Evolutionary conservation across 2,888 invertebrate genomes (phyloP), one percentile per base, ranked within the genome.

Genomic region (Spodoptera littoralis): DNA sequence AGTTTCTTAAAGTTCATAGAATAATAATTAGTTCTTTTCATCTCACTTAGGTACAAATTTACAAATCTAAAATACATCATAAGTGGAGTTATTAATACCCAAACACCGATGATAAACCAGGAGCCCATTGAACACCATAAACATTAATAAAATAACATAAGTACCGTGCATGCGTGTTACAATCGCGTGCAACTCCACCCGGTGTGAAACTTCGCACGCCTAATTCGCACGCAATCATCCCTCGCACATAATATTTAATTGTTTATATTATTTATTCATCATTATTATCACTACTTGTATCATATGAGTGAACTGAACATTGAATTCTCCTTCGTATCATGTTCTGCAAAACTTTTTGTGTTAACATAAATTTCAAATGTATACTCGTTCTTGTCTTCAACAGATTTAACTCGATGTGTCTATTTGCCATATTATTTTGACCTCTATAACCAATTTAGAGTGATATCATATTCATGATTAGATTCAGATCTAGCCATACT

Each of bases 131-230:
- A 50, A 50, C 51, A 58, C 46, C 22, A 47, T 36, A 36, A 36
- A 5, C 36, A 52, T 3, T 48, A 59, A 56, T 41, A 59, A 42
- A 54, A 58, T 67, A 72, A 68, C 52, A 57, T 53, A 55, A 63
- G 36, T 36, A 36, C 6, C 24, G 66, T 71, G 51, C 72, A 81
- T 84, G 85, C 84, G 81, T 83, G 80, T 36, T 72, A 65, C 43
- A 67, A 88, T 93, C 83, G 93, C 93, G 92, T 93, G 94, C 58
- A 49, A 18, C 43, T 53, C 27, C 72, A 66, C 66, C 92, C 78
- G 92, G 89, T 93, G 93, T 79, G 75, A 81, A 67, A 73, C 73
- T 93, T 93, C 94, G 84, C 93, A 93, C 93, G 92, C 81, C 76
- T 64, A 58, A 66, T 64, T 69, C 63, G 45, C 92, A 92, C 91